Percentiles rank a stretch among this genome's conserved stretches.
Evolutionary conservation across 2,888 invertebrate species (phyloP).

Genomic region (Cantharis rufa): DNA sequence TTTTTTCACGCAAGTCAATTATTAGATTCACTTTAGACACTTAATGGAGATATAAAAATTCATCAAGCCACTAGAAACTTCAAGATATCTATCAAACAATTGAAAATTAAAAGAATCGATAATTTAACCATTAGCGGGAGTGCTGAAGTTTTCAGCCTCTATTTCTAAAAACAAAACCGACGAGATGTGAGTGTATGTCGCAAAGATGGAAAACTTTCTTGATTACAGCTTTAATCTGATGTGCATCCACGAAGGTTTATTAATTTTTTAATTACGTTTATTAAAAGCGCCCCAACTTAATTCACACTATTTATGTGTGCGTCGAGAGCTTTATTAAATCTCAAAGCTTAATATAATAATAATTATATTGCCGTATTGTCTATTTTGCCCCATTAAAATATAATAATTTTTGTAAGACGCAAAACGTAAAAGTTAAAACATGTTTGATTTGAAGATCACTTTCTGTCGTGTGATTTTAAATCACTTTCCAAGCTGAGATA

Average conservation of each 20-base stretch:
- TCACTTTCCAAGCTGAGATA: neutral
- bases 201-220: neutral
- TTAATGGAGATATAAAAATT: neutral
- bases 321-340: neutral
- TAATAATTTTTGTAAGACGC: too few species aligned
- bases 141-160: neutral
- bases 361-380: neutral
- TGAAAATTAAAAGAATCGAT: neutral
- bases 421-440: neutral
- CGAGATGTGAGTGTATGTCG: neutral
- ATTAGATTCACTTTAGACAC: neutral
- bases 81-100: neutral
- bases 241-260: neutral
- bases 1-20: slow-evolving; percentile 1
- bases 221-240: neutral
- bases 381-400: neutral
- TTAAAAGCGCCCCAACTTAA: neutral
- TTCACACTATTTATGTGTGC: neutral
- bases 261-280: neutral
- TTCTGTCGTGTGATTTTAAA: neutral
- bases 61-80: neutral
- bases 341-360: neutral
- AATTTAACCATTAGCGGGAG: neutral
- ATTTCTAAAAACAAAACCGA: neutral
- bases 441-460: neutral